Percentiles rank a stretch among this genome's conserved stretches.
These are phyloP conservation scores for Myodes glareolus DNA, from an alignment of 2,113 vertebrate species.

Conservation along the genomic window DNA sequence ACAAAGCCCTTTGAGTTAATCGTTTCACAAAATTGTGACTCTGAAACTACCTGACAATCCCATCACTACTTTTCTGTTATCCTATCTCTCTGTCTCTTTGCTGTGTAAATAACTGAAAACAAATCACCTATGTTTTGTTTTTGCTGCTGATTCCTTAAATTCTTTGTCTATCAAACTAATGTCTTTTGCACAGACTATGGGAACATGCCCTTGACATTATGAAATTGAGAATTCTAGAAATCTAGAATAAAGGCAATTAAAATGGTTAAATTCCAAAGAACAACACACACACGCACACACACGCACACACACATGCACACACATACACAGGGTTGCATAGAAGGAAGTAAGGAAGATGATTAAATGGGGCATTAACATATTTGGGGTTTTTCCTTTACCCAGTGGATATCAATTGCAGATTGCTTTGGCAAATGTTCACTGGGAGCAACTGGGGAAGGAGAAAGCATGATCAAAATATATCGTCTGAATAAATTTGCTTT, in stretches of 20 bases:
- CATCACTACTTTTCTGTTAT: background rate
- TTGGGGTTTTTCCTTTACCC: background rate
- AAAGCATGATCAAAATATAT: background rate
- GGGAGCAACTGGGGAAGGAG: background rate
- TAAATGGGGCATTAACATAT: too few species aligned
- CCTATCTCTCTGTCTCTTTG: background rate
- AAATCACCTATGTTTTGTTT: background rate
- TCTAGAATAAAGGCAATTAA: background rate
- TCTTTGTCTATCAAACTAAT: background rate
- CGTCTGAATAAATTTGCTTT: background rate
- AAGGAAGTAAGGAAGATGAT: background rate
- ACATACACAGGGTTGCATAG: background rate
- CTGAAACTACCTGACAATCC: background rate
- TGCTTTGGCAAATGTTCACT: background rate
- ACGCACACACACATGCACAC: background rate
- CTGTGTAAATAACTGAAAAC: background rate
- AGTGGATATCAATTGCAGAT: background rate
- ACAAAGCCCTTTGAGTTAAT: background rate
- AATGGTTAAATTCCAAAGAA: background rate
- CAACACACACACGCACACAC: background rate
- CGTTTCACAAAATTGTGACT: background rate
- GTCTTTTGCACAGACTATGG: background rate
- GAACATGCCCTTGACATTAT: background rate
- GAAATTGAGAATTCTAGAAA: background rate
- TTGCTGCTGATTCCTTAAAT: background rate